Percentiles rank a stretch among this genome's conserved stretches.
phyloP scores from a whole-genome alignment of 2,797 vertebrate genomes.

The Scyliorhinus canicula region DNA sequence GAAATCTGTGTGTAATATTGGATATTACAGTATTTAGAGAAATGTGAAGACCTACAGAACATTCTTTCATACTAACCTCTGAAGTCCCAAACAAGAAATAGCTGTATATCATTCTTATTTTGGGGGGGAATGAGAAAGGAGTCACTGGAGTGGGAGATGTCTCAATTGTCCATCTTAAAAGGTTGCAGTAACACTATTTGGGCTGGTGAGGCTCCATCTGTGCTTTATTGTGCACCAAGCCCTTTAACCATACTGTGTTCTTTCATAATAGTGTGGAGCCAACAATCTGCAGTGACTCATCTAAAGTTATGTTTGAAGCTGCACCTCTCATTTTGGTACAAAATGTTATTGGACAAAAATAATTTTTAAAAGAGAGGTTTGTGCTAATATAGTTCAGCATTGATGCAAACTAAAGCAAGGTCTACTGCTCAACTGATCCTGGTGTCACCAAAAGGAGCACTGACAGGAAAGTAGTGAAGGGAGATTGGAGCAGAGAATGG shows the following conservation, averaged over 20 bases:
- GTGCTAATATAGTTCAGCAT: neutral
- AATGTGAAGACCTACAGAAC: constrained; percentile 23
- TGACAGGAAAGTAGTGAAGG: constrained; percentile 1
- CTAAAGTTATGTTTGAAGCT: neutral
- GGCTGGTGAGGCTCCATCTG: neutral
- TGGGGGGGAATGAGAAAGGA: neutral
- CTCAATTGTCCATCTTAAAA: neutral
- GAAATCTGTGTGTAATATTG: constrained; percentile 29
- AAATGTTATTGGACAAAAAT: neutral
- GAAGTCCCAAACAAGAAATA: too few relatives aligned
- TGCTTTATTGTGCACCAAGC: neutral
- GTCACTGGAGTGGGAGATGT: neutral
- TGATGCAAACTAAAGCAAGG: neutral
- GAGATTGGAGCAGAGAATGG: neutral
- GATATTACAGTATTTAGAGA: constrained; percentile 34
- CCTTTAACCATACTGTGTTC: neutral
- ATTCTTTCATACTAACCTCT: neutral
- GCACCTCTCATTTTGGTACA: neutral
- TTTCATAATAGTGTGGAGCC: neutral
- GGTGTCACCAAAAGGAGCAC: neutral
- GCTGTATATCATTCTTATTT: neutral
- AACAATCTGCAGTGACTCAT: neutral
- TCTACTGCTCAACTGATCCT: neutral
- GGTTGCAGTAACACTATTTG: neutral
- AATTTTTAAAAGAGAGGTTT: neutral